These are phyloP conservation scores for Ips typographus DNA, from an alignment of 1,140 invertebrate genomes.

Conservation along the genomic window DNA sequence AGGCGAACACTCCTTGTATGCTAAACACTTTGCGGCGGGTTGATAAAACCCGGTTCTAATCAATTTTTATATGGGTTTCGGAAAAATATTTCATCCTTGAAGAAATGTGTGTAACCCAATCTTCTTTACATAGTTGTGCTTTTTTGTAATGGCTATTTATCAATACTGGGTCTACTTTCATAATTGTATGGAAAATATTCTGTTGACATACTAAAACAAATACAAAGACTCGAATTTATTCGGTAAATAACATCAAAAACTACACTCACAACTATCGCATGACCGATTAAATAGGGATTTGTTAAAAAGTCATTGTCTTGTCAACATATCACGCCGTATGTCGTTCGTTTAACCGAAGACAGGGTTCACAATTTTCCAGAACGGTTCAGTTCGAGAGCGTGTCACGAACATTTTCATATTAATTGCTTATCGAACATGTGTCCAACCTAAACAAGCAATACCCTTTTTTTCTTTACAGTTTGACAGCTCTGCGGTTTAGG, in stretches of 20 bases:
- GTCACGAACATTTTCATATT: conserved; percentile 45
- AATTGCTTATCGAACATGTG: conserved; percentile 47
- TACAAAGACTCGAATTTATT: no score
- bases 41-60: neutral
- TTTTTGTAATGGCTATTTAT: no score
- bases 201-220: no score
- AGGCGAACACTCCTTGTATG: conserved; percentile 47
- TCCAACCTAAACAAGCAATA: conserved; percentile 33
- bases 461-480: conserved; percentile 31
- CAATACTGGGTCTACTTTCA: no score
- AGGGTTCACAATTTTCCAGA: conserved; percentile 31
- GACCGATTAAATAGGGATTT: conserved; percentile 40
- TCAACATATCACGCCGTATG: conserved; percentile 50
- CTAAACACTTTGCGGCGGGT: conserved; percentile 31
- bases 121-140: no score
- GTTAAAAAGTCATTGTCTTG: conserved; percentile 45
- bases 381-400: conserved; percentile 21
- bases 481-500: conserved; percentile 33
- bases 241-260: no score
- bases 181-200: no score
- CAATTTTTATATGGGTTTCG: no score
- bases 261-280: conserved; percentile 32
- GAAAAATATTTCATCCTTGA: no score
- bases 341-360: conserved; percentile 35
- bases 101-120: no score